These are phyloP conservation scores for Ephydatia muelleri DNA, from an alignment of 37 sponge, comb jelly and placozoan genomes.

Conservation along the genomic window DNA sequence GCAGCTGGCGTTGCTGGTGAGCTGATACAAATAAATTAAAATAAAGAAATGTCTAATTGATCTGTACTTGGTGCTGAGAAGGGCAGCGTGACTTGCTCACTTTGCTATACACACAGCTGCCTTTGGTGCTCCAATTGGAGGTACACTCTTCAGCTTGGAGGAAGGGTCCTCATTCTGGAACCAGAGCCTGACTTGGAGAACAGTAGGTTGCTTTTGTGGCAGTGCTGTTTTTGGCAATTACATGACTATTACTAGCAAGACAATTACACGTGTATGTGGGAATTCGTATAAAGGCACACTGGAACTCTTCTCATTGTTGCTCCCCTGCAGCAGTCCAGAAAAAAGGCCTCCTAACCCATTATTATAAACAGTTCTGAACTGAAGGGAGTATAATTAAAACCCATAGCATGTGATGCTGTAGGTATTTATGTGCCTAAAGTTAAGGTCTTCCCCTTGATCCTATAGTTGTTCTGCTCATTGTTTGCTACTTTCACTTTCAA, in stretches of 20 bases:
- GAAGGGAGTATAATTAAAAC: no score
- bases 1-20: conserved; percentile 92
- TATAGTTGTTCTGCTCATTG: neutral
- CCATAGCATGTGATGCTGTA: no score
- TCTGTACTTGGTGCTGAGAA: neutral
- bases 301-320: no score
- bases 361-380: no score
- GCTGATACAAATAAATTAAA: neutral
- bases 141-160: conserved; percentile 94
- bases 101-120: conserved; percentile 58
- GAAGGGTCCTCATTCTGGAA: conserved; percentile 97
- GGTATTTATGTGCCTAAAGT: no score
- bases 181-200: conserved; percentile 94
- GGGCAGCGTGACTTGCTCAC: neutral
- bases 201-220: conserved; percentile 73
- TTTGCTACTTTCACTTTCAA: neutral
- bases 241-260: no score
- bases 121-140: conserved; percentile 96
- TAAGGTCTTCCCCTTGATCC: neutral
- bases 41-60: neutral
- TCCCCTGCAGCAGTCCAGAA: no score
- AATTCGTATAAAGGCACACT: no score
- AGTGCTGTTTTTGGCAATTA: no score
- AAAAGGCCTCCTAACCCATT: no score
- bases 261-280: no score